Percentiles rank a stretch among this genome's conserved stretches.
Evolutionary conservation across 2,888 invertebrate genomes (phyloP).

Genomic region (Altica lythri): DNA sequence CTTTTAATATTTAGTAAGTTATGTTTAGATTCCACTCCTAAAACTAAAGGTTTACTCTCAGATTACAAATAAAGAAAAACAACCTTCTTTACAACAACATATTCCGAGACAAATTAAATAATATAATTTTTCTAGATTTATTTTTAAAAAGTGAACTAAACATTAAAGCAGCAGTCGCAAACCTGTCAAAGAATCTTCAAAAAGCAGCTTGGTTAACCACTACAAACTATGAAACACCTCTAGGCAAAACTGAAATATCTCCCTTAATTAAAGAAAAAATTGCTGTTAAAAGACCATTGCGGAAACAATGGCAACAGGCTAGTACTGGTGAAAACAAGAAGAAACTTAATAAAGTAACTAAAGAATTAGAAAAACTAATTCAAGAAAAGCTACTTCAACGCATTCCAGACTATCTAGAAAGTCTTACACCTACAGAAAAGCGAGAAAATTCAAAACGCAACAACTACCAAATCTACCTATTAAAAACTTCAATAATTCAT

Average conservation of each 20-base stretch:
- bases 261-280: neutral
- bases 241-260: neutral
- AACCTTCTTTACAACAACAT: too few relatives aligned
- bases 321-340: too few relatives aligned
- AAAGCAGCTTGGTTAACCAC: neutral
- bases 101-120: too few relatives aligned
- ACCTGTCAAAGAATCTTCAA: neutral
- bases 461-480: neutral
- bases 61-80: too few relatives aligned
- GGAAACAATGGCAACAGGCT: conserved; percentile 1
- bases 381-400: neutral
- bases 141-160: neutral
- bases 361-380: neutral
- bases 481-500: neutral
- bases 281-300: neutral
- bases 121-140: too few relatives aligned
- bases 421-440: neutral
- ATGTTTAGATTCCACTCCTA: too few relatives aligned
- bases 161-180: neutral
- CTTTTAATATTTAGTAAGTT: too few relatives aligned
- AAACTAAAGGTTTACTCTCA: too few relatives aligned
- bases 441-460: neutral
- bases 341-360: too few relatives aligned
- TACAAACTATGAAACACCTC: neutral
- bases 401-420: neutral